A percentile compares a stretch with the other conserved stretches of the same genome.
phyloP scores from a whole-genome alignment of 2,888 invertebrate genomes.

The Caenorhabditis virilis region DNA sequence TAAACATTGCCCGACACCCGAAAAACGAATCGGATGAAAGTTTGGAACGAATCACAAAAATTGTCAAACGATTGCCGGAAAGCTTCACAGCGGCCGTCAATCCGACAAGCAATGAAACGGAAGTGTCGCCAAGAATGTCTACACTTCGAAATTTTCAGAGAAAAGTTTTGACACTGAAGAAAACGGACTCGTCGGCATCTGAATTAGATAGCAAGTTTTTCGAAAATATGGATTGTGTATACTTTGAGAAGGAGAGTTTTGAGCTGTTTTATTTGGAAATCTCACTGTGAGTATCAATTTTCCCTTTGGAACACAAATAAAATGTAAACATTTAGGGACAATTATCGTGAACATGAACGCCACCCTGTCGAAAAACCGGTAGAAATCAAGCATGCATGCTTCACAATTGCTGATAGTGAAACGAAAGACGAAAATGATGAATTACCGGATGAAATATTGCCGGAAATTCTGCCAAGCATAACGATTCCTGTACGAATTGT shows the following conservation, averaged over 20 bases:
- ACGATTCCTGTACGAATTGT: too few relatives aligned
- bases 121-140: slow-evolving; percentile 12
- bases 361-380: too few relatives aligned
- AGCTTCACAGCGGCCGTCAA: slow-evolving; percentile 6
- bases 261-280: slow-evolving; percentile 19
- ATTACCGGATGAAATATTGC: too few relatives aligned
- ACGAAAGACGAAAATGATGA: too few relatives aligned
- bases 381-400: background rate
- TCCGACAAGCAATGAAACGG: slow-evolving; percentile 1
- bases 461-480: too few relatives aligned
- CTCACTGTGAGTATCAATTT: too few relatives aligned
- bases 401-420: background rate
- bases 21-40: slow-evolving; percentile 2
- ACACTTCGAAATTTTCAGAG: slow-evolving; percentile 13
- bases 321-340: too few relatives aligned
- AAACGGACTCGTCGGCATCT: background rate
- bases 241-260: slow-evolving; percentile 21
- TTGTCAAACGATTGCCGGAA: slow-evolving; percentile 22
- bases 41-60: slow-evolving; percentile 5
- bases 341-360: too few relatives aligned
- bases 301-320: too few relatives aligned
- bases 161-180: slow-evolving; percentile 18
- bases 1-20: slow-evolving; percentile 17
- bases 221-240: background rate
- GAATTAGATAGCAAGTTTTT: background rate